These are phyloP conservation scores for Brenthis hecate DNA, from an alignment of 2,888 invertebrate genomes.

Conservation along the genomic window DNA sequence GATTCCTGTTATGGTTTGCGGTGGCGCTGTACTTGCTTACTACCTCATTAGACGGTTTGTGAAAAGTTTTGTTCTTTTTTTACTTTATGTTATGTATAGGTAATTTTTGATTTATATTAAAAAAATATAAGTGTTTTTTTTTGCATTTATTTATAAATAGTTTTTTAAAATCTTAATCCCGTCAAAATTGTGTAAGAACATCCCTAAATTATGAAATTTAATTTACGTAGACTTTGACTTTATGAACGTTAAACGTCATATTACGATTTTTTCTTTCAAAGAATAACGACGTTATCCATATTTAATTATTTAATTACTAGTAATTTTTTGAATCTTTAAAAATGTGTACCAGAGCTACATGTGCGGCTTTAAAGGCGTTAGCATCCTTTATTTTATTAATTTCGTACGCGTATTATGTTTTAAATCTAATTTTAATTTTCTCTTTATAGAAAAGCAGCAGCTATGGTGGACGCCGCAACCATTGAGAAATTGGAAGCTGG, in stretches of 20 bases:
- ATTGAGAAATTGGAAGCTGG: slow-evolving; percentile 96
- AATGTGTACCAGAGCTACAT: slow-evolving; percentile 78
- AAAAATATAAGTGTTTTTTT: background rate
- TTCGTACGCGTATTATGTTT: background rate
- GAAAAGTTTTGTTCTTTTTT: slow-evolving; percentile 16
- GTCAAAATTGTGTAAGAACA: slow-evolving; percentile 61
- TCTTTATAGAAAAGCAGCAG: slow-evolving; percentile 86
- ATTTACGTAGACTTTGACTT: slow-evolving; percentile 26
- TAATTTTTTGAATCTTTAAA: slow-evolving; percentile 24
- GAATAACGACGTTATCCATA: too few species aligned
- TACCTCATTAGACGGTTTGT: slow-evolving; percentile 79
- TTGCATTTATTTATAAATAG: slow-evolving; percentile 31
- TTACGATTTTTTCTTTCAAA: slow-evolving; percentile 35
- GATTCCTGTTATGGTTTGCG: slow-evolving; percentile 78
- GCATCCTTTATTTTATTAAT: slow-evolving; percentile 47
- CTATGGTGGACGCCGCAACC: slow-evolving; percentile 96
- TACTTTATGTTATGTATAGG: background rate
- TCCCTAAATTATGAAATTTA: slow-evolving; percentile 54
- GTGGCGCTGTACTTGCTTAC: slow-evolving; percentile 78
- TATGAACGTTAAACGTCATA: slow-evolving; percentile 35
- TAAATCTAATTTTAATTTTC: slow-evolving; percentile 24
- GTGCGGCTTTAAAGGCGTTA: slow-evolving; percentile 78
- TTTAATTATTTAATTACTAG: slow-evolving; percentile 6
- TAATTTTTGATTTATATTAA: background rate
- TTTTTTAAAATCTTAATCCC: slow-evolving; percentile 46